Conservation (phyloP, 1,140 invertebrate genomes). For the Drosophila fuyamai region DNA sequence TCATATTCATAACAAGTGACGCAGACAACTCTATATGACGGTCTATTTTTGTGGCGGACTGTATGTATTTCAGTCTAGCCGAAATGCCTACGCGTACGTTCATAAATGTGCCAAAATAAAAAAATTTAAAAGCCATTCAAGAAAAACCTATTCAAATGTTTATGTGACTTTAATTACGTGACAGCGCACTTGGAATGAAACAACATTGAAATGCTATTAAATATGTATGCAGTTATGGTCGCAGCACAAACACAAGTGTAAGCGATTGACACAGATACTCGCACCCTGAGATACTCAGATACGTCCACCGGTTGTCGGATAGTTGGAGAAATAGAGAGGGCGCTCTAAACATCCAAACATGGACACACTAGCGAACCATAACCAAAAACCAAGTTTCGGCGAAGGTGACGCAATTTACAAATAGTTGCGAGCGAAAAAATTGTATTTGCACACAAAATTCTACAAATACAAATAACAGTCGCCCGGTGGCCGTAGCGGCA, state of each 20-base stretch:
- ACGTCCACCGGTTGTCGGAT: slow-evolving; percentile 1
- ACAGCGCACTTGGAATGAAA: slow-evolving; percentile 54
- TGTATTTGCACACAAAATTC: slow-evolving; percentile 51
- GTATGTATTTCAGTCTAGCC: slow-evolving; percentile 41
- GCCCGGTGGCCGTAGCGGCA: slow-evolving; percentile 44
- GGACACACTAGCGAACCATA: slow-evolving; percentile 44
- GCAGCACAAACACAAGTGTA: slow-evolving; percentile 26
- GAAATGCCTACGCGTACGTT: slow-evolving; percentile 66
- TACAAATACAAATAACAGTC: slow-evolving; percentile 50
- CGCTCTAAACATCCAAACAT: slow-evolving; percentile 45
- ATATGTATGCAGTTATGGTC: slow-evolving; percentile 69
- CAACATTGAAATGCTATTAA: slow-evolving; percentile 75
- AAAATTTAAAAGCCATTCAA: slow-evolving; percentile 40
- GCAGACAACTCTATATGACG: slow-evolving; percentile 20
- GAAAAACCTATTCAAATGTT: slow-evolving; percentile 55
- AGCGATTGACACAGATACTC: slow-evolving; percentile 62
- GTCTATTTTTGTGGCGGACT: slow-evolving; percentile 27
- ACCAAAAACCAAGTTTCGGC: slow-evolving; percentile 35
- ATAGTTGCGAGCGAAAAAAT: slow-evolving; percentile 58
- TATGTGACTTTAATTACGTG: slow-evolving; percentile 77
- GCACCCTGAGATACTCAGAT: slow-evolving; percentile 22
- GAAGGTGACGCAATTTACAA: slow-evolving; percentile 72
- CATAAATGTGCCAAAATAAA: slow-evolving; percentile 27
- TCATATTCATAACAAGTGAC: slow-evolving; percentile 41
- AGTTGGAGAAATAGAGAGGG: slow-evolving; percentile 14